Conservation (phyloP, 2,113 vertebrate species). For the Oreochromis spilurus region DNA sequence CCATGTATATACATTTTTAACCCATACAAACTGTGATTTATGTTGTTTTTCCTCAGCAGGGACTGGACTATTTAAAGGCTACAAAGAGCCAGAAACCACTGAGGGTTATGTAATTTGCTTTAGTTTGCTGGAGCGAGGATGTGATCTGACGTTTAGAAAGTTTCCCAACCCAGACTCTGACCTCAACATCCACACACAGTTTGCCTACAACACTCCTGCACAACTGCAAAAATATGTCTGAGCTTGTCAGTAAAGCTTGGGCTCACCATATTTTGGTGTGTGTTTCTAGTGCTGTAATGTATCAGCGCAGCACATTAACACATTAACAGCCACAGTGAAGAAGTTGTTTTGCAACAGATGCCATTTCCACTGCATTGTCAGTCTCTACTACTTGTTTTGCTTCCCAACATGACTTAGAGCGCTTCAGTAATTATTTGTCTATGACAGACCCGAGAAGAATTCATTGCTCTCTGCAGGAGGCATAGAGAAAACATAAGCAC, state of each 20-base stretch:
- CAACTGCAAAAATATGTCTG: not conserved
- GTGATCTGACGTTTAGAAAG: not conserved
- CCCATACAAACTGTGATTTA: not conserved
- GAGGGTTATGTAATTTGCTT: not conserved
- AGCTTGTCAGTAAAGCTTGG: not conserved
- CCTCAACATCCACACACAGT: not conserved
- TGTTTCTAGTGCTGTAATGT: not conserved
- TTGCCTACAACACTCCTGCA: not conserved
- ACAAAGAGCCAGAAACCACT: not conserved
- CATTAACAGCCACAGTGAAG: not conserved
- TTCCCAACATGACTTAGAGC: slow-evolving; percentile 45
- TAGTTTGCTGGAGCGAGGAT: not conserved
- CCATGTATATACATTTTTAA: not conserved
- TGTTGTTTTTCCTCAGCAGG: not conserved
- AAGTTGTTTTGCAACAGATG: slow-evolving; percentile 2
- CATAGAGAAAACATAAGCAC: slow-evolving; percentile 56
- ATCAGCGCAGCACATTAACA: not conserved
- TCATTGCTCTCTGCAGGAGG: slow-evolving; percentile 54
- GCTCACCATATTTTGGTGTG: not conserved
- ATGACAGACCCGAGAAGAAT: slow-evolving; percentile 58
- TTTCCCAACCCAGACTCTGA: not conserved
- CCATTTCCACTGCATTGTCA: slow-evolving; percentile 30
- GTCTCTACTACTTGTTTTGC: slow-evolving; percentile 31
- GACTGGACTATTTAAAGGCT: not conserved
- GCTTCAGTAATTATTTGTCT: slow-evolving; percentile 69